These are phyloP conservation scores for Agonopterix heracliana DNA, from an alignment of 2,888 invertebrate species.

Conservation along the genomic window DNA sequence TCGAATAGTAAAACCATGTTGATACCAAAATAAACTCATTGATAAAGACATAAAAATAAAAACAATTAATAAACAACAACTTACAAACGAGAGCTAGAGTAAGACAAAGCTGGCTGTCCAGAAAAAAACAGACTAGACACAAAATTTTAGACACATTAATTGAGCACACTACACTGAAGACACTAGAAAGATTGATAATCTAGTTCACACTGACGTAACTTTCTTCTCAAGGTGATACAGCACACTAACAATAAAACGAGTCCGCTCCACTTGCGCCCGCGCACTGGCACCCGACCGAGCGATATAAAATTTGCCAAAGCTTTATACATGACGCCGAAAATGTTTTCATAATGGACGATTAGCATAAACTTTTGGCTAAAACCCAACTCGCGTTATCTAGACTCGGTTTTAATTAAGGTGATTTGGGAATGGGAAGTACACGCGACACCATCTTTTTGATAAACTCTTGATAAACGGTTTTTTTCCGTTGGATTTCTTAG, in stretches of 20 bases:
- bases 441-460: background rate
- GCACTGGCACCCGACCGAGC: constrained; percentile 37
- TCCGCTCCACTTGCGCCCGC: constrained; percentile 30
- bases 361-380: constrained; percentile 52
- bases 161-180: background rate
- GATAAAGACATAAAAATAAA: no score
- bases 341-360: constrained; percentile 59
- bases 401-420: constrained; percentile 35
- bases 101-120: no score
- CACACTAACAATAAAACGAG: constrained; percentile 38
- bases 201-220: constrained; percentile 32
- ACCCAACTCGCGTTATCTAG: constrained; percentile 47
- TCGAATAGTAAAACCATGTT: no score
- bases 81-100: no score
- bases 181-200: background rate
- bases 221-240: constrained; percentile 23
- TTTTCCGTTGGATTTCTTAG: background rate
- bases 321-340: constrained; percentile 34
- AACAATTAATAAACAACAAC: no score
- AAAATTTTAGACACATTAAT: background rate
- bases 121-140: no score
- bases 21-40: no score
- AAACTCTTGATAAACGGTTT: background rate
- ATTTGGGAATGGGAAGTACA: constrained; percentile 5
- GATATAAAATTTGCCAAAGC: constrained; percentile 54